Evolutionary conservation across 2,113 vertebrate species (phyloP).

Genomic region (Poeciliopsis retropinna): DNA sequence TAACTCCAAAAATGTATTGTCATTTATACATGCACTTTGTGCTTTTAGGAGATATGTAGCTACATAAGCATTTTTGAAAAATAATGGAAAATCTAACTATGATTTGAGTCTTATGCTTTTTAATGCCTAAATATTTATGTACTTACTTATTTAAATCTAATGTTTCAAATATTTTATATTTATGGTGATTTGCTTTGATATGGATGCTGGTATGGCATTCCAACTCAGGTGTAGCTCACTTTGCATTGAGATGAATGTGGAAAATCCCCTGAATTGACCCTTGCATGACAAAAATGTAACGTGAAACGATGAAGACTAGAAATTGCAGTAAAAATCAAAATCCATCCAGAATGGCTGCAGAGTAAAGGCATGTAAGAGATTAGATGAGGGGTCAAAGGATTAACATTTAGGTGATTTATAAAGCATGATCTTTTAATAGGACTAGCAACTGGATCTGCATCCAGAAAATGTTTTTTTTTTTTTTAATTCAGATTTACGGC

Average conservation of each 20-base stretch:
- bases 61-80: too few relatives aligned
- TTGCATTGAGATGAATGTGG: slow-evolving; percentile 55
- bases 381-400: slow-evolving; percentile 50
- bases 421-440: slow-evolving; percentile 37
- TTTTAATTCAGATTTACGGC: neutral
- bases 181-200: neutral
- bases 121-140: too few relatives aligned
- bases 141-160: neutral
- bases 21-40: too few relatives aligned
- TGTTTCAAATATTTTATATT: neutral
- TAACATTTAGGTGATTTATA: slow-evolving; percentile 44
- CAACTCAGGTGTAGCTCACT: slow-evolving; percentile 16
- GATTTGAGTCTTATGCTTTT: too few relatives aligned
- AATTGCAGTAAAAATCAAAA: slow-evolving; percentile 51
- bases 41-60: too few relatives aligned
- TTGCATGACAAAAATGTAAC: slow-evolving; percentile 21
- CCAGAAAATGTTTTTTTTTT: neutral
- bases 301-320: slow-evolving; percentile 31
- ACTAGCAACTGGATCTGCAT: slow-evolving; percentile 10
- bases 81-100: too few relatives aligned
- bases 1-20: too few relatives aligned
- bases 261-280: slow-evolving; percentile 58
- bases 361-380: slow-evolving; percentile 32
- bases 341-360: slow-evolving; percentile 15
- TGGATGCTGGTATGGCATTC: neutral